phyloP scores from a whole-genome alignment of 2,888 invertebrate species.

The Synanthedon formicaeformis region DNA sequence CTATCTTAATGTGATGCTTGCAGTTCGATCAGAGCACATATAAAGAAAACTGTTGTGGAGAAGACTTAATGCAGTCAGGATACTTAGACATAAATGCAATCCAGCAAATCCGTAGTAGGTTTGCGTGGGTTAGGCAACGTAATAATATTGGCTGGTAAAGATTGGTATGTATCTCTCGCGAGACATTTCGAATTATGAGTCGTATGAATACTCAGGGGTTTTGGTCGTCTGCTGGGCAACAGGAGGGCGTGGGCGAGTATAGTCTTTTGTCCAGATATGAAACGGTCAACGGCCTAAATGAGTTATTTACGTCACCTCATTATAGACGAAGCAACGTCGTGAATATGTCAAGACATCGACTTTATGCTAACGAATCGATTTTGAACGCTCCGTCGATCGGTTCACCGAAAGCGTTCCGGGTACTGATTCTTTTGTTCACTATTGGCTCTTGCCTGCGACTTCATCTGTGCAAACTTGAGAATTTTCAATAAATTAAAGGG shows the following conservation, averaged over 20 bases:
- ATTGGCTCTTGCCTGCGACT: slow-evolving; percentile 5
- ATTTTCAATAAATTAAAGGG: too few species aligned
- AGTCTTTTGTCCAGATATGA: slow-evolving; percentile 30
- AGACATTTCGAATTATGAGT: not conserved
- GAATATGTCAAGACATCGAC: slow-evolving; percentile 37
- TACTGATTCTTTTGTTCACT: slow-evolving; percentile 26
- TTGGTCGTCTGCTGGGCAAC: not conserved
- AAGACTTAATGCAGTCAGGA: too few species aligned
- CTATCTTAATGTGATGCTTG: too few species aligned
- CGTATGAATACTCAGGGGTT: not conserved
- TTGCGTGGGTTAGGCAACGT: too few species aligned
- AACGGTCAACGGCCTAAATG: slow-evolving; percentile 48
- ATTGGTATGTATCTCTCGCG: too few species aligned
- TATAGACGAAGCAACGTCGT: slow-evolving; percentile 27
- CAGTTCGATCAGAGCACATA: too few species aligned
- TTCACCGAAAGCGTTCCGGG: slow-evolving; percentile 22
- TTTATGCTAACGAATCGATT: slow-evolving; percentile 46
- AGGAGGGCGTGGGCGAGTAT: slow-evolving; percentile 16
- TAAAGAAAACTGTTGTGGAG: too few species aligned
- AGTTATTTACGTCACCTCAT: slow-evolving; percentile 40
- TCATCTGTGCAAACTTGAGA: too few species aligned
- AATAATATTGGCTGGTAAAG: too few species aligned
- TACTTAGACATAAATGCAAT: too few species aligned
- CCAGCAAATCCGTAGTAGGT: too few species aligned
- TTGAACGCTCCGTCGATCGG: slow-evolving; percentile 29